Evolutionary conservation across 2,113 vertebrate genomes (phyloP).

Genomic region (Varanus salvator): DNA sequence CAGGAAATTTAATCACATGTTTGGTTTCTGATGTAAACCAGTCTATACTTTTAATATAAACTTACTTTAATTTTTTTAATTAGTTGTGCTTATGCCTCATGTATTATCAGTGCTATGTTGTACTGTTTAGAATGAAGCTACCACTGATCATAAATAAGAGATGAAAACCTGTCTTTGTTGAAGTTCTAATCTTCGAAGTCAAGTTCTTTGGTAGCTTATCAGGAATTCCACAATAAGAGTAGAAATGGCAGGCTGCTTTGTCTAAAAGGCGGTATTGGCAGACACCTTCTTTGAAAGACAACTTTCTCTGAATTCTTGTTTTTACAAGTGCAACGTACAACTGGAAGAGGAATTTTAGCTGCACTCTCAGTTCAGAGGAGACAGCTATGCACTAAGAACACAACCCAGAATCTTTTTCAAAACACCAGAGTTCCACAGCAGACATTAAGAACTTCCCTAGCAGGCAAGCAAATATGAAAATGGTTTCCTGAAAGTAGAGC

Average conservation of each 20-base stretch:
- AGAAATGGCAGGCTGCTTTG: not conserved
- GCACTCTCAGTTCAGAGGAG: not conserved
- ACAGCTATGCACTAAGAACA: not conserved
- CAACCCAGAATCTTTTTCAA: not conserved
- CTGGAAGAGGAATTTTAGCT: not conserved
- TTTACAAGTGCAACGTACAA: not conserved
- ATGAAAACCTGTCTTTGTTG: constrained; percentile 7
- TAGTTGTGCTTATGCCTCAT: not conserved
- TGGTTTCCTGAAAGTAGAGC: not conserved
- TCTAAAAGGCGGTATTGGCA: too few species aligned
- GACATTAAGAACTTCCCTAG: not conserved
- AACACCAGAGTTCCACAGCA: not conserved
- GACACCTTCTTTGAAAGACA: not conserved
- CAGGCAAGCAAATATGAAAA: not conserved
- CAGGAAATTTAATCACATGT: not conserved
- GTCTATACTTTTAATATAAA: not conserved
- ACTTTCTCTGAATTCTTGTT: not conserved
- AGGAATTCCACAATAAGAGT: not conserved
- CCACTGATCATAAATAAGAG: constrained; percentile 22
- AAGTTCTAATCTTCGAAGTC: not conserved
- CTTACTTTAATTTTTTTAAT: not conserved
- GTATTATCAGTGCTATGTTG: constrained; percentile 13
- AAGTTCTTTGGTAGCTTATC: not conserved
- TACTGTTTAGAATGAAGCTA: constrained; percentile 53
- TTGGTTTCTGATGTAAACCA: not conserved